Conservation (phyloP, 2,113 vertebrate species). For the Elgaria multicarinata region DNA sequence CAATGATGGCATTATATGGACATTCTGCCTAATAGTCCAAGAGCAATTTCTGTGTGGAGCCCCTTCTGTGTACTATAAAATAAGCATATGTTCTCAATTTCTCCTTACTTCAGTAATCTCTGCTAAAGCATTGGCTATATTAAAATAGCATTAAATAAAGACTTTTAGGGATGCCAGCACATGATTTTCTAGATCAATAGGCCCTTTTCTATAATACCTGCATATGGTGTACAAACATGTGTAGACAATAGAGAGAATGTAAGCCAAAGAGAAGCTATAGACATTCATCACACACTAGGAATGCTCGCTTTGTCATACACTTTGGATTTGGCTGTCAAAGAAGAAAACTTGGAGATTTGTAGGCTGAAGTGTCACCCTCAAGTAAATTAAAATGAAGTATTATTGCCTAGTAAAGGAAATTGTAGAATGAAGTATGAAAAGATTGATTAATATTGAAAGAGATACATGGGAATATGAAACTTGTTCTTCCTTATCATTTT, state of each 20-base stretch:
- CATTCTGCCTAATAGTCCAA: constrained; percentile 11
- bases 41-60: constrained; percentile 31
- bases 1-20: constrained; percentile 22
- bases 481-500: neutral
- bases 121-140: constrained; percentile 20
- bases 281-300: constrained; percentile 15
- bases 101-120: constrained; percentile 10
- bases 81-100: constrained; percentile 7
- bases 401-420: neutral
- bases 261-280: constrained; percentile 32
- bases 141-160: constrained; percentile 34
- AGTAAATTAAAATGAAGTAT: constrained; percentile 43
- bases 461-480: neutral
- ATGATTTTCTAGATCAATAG: neutral
- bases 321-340: neutral
- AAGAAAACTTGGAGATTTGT: constrained; percentile 27
- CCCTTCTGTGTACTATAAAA: constrained; percentile 27
- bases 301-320: neutral
- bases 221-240: neutral
- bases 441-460: neutral
- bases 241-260: neutral
- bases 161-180: constrained; percentile 20
- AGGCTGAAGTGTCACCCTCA: constrained; percentile 4
- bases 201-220: constrained; percentile 20
- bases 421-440: neutral